Base-by-base conservation (phyloP, 2,888 invertebrate genomes). In the Notocelia uddmanniana region DNA sequence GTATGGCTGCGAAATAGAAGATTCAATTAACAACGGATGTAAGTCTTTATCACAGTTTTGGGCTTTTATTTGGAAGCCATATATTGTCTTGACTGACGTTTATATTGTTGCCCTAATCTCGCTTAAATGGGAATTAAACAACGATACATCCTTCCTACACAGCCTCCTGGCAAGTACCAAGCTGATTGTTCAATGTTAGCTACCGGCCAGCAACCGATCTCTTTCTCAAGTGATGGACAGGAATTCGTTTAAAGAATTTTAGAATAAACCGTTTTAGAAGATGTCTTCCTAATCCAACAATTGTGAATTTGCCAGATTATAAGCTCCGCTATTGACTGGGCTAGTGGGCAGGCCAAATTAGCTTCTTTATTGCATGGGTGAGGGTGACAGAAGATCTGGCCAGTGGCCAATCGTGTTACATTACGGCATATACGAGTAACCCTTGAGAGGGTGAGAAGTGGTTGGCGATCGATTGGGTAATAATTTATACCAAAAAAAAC, bases 1-100 rank as follows among this genome's bases (percentile, higher is more conserved):
- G 66, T 60, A 71, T 71, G 21, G 64, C 45, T n/a, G 59, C 15
- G 11, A 19, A 71, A 45, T 66, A 50, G 70, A 60, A 58, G 54
- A 66, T 45, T 71, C 52, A 45, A 66, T 71, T 71, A 71, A 59
- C 52, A 62, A 54, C n/a, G 34, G 64, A 63, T 34, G 50, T 54
- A 64, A 18, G 62, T 48, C 52, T 64, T 64, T 64, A 64, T 64
- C 52, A 37, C 37, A 21, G 31, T 52, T 52, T 63, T 21, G 50
- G 15, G n/a, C 62, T 62, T 60, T 48, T 48, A 63, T 63, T 34
- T 11, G 52, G 37, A 18, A n/a, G 64, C 37, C 34, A 37, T 64
- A 50, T 37, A 54, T 60, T 60, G 18, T 54, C 52, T 23, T 21
- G 52, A 21, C 21, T 64, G 63, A 52, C 37, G 21, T 64, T 64